phyloP scores from a whole-genome alignment of 2,888 invertebrate species.

The Microctonus hyperodae region DNA sequence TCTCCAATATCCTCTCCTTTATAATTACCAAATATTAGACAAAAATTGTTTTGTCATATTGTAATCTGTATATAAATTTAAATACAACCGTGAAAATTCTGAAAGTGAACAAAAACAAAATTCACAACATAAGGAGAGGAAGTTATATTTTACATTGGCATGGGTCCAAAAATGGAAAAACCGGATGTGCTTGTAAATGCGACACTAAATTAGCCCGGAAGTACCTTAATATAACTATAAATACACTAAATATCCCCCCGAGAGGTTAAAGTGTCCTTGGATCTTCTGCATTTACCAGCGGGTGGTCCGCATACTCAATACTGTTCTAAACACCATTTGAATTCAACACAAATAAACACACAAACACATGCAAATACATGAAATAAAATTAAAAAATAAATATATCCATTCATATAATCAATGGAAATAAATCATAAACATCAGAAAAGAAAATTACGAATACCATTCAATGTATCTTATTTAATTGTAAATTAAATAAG shows the following conservation, averaged over 20 bases:
- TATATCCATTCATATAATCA: not conserved
- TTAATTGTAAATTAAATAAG: not conserved
- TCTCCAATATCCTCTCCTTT: too few species aligned
- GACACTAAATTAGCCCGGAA: conserved; percentile 31
- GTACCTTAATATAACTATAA: conserved; percentile 11
- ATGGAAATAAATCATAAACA: not conserved
- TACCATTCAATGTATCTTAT: not conserved
- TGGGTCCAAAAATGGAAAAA: conserved; percentile 30
- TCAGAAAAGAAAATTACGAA: not conserved
- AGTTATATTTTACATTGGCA: conserved; percentile 7
- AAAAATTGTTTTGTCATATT: not conserved
- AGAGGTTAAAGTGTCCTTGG: conserved; percentile 20
- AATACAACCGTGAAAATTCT: not conserved
- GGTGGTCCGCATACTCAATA: conserved; percentile 7
- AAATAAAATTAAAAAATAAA: not conserved
- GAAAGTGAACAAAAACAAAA: not conserved
- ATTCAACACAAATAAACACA: too few species aligned
- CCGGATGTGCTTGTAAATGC: conserved; percentile 38
- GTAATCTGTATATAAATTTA: not conserved
- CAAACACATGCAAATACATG: too few species aligned
- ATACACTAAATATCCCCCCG: conserved; percentile 1
- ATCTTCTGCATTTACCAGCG: not conserved
- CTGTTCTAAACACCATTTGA: too few species aligned
- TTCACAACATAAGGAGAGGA: not conserved
- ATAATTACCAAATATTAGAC: too few species aligned